Base-by-base conservation (phyloP, 2,888 invertebrate species). In the Brassicogethes aeneus region DNA sequence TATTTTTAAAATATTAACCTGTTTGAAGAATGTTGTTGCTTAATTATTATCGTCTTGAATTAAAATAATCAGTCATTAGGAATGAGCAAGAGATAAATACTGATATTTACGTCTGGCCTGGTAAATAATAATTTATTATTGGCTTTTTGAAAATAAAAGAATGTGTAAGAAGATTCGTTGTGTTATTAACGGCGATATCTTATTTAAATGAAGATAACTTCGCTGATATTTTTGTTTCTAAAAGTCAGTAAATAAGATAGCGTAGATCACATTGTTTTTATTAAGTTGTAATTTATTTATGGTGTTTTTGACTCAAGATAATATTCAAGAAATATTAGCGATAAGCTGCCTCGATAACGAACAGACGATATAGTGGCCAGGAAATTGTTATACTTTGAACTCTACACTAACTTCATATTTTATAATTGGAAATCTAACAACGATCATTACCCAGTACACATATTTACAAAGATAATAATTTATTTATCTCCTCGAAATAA, bases 181-280 rank as follows among this genome's bases (percentile, higher is more conserved):
- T 23, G 23, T 23, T 23, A 23, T 23, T 23, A 23, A 23, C 5
- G 23, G n/a, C 23, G 5, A 5, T 23, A 23, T 23, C 23, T 23
- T 23, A 23, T 23, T 23, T 23, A 5, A 23, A 23, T 23, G 10
- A 5, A 5, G 23, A 23, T 23, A 23, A 23, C 23, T 7, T n/a
- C 31, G 38, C 39, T 37, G 39, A 45, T 56, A 56, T 56, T 56
- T 53, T 55, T 54, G 53, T 54, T 44, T 43, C 48, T 48, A 47
- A 31, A 10, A 39, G 49, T 51, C 49, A 50, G 53, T 52, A 53
- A 52, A 52, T 53, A 53, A 51, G 48, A 47, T 46, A 31, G 41
- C 40, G 38, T 36, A 36, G 41, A 23, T 23, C 23, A 23, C 23
- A 23, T 23, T 46, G 41, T 43, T 46, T 43, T 46, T 43, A 43